phyloP scores from a whole-genome alignment of 2,113 vertebrate species.

The Oostethus manadensis region DNA sequence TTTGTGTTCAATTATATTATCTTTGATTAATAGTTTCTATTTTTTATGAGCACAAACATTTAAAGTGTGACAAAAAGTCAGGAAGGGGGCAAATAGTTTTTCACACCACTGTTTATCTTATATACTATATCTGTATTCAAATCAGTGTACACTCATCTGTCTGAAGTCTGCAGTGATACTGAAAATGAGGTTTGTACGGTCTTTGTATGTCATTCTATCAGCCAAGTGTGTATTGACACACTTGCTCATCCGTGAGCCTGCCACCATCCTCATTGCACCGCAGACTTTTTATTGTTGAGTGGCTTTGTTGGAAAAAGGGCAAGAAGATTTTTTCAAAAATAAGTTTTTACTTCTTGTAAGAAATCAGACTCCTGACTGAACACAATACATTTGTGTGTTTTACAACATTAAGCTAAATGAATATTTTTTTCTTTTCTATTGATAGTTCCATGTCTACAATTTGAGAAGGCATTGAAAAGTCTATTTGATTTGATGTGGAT shows the following conservation, averaged over 20 bases:
- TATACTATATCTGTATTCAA: conserved; percentile 23
- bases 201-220: background rate
- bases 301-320: too few relatives aligned
- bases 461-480: conserved; percentile 10
- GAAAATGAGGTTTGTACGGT: background rate
- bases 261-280: background rate
- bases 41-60: too few relatives aligned
- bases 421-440: conserved; percentile 7
- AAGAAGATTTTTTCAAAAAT: background rate
- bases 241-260: background rate
- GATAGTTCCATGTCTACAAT: conserved; percentile 36
- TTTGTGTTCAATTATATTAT: too few relatives aligned
- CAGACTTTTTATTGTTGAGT: background rate
- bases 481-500: conserved; percentile 23
- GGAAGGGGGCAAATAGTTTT: too few relatives aligned
- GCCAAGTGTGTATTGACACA: too few relatives aligned
- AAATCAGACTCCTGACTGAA: conserved; percentile 1
- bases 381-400: conserved; percentile 42
- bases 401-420: conserved; percentile 19
- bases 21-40: too few relatives aligned
- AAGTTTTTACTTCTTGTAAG: too few relatives aligned
- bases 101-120: too few relatives aligned
- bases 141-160: conserved; percentile 9
- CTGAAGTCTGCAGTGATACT: conserved; percentile 28
- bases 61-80: too few relatives aligned